A percentile compares a stretch with the other conserved stretches of the same genome.
These are phyloP conservation scores for Stomatorhinus walkeri DNA, from an alignment of 2,797 vertebrate species.

Conservation along the genomic window DNA sequence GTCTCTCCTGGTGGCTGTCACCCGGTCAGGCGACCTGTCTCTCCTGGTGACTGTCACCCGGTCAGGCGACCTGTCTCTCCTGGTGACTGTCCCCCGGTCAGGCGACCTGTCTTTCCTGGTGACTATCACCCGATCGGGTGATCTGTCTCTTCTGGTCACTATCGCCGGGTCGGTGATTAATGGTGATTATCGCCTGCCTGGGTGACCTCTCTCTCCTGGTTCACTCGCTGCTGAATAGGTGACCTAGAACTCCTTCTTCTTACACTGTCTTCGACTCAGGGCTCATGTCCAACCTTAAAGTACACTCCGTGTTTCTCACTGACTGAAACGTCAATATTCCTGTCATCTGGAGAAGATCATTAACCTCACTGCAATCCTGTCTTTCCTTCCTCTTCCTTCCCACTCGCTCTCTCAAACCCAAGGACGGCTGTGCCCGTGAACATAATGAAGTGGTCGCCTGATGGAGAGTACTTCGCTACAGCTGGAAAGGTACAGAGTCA, in stretches of 20 bases:
- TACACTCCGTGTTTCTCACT: not conserved
- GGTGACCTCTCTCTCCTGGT: not conserved
- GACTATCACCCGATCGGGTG: no score
- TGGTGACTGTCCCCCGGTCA: not conserved
- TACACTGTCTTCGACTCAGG: not conserved
- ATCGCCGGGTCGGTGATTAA: no score
- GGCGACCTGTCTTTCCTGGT: not conserved
- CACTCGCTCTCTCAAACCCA: constrained; percentile 17
- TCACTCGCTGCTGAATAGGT: not conserved
- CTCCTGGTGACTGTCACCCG: not conserved
- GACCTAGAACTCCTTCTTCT: not conserved
- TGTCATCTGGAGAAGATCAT: constrained; percentile 4
- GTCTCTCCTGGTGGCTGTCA: not conserved
- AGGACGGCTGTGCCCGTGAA: constrained; percentile 85
- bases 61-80: not conserved
- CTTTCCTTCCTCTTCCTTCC: constrained; percentile 19
- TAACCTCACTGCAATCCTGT: constrained; percentile 23
- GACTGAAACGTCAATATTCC: constrained; percentile 31
- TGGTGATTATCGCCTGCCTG: not conserved
- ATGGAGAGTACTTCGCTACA: constrained; percentile 95
- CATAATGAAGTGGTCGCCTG: constrained; percentile 92
- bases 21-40: not conserved
- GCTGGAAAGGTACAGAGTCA: constrained; percentile 79
- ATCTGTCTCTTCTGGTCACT: no score
- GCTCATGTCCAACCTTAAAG: not conserved